Evolutionary conservation across 2,113 vertebrate species (phyloP), one percentile per base, ranked within the genome.

Genomic region (Piprites chloris): DNA sequence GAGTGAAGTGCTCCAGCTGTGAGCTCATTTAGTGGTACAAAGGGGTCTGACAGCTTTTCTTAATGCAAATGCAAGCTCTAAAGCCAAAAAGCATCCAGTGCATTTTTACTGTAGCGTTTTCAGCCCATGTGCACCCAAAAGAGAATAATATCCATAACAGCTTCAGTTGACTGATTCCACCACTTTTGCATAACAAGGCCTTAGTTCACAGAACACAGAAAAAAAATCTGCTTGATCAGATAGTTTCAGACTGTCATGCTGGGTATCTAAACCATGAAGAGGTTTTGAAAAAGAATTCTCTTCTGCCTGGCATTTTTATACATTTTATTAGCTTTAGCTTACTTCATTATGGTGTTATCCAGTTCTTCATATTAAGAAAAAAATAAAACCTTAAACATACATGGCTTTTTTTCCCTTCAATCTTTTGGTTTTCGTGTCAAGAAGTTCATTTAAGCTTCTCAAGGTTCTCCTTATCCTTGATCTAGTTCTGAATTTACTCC

Each of bases 191-290:
- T 6, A n/a, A 32, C 14, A 88, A 67, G 28, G 32, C 33, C 24
- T 55, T 26, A 37, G 46, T 1, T 78, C 61, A 85, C n/a, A 2
- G 9, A 73, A 27, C 53, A 68, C 30, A 56, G 63, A 41, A 77
- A 90, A 90, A 87, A 65, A 56, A 2, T 32, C 22, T 56, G 37
- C 59, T 47, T 14, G 14, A 67, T 55, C 76, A 73, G 18, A 30
- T 6, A 49, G n/a, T 80, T 79, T 80, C 68, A 73, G 35, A 61
- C 35, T 63, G 30, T 20, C 44, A 42, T 0, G 0, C 0, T 26
- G 11, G 11, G 9, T 67, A 72, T 41, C 24, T 59, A 88, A 88
- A 58, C 5, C 23, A 32, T 3, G 3, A 72, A 89, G 7, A 33
- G 18, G 23, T 27, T 69, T 52, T 56, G 14, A 76, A 14, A 13